Evolutionary conservation across 1,140 invertebrate genomes (phyloP).

Genomic region (Listronotus oregonensis): DNA sequence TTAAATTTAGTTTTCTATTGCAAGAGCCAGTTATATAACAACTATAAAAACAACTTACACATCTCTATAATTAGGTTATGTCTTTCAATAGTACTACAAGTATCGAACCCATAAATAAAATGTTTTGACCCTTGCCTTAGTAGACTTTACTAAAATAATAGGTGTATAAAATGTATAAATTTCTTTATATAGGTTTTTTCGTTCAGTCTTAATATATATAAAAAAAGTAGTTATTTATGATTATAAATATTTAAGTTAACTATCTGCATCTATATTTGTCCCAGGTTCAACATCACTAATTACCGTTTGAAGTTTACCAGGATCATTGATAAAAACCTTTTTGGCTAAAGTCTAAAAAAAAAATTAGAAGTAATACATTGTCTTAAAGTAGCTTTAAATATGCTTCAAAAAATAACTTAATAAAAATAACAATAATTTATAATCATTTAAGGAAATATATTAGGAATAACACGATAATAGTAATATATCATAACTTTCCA

Average conservation of each 20-base stretch:
- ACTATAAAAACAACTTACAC: no score
- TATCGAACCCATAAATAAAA: no score
- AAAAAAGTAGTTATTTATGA: constrained; percentile 25
- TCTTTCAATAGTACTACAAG: no score
- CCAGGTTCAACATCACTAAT: constrained; percentile 12
- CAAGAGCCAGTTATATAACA: no score
- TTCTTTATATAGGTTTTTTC: not conserved
- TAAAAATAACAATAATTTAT: no score
- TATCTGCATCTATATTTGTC: constrained; percentile 21
- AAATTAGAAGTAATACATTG: constrained; percentile 27
- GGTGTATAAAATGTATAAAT: no score
- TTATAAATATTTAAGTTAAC: constrained; percentile 13
- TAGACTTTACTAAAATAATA: not conserved
- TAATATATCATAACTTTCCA: no score
- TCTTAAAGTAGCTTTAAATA: constrained; percentile 18
- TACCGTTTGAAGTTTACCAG: constrained; percentile 63
- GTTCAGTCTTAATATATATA: constrained; percentile 28
- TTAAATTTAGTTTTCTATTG: not conserved
- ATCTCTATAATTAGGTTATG: no score
- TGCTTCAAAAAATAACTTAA: no score
- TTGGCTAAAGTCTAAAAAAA: constrained; percentile 73
- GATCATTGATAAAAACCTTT: constrained; percentile 82
- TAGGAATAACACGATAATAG: no score
- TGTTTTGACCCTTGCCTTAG: not conserved
- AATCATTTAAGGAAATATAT: no score